Evolutionary conservation across 2,113 vertebrate genomes (phyloP), one percentile per base, ranked within the genome.

Genomic region (Nipponia nippon): DNA sequence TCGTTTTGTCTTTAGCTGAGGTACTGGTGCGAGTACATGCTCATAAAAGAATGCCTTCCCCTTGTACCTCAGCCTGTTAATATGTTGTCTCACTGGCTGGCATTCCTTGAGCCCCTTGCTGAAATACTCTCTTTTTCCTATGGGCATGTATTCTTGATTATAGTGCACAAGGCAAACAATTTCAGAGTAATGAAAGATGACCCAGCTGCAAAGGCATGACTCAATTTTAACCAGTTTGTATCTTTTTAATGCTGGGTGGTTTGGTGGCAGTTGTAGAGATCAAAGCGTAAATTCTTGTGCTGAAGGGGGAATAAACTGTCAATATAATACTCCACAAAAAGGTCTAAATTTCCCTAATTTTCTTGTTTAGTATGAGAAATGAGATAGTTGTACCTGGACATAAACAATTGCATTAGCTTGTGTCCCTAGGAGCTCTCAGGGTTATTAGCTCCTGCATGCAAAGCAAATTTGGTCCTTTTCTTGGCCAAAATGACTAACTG

Each of bases 1-100:
- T 89, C 2, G 2, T 82, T 77, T 69, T 47, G 26, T 44, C 42
- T 90, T 75, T 49, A 56, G 11, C 38, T 42, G 66, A 83, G 17
- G 16, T 83, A 36, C 19, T 86, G 25, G 19, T 70, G 30, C 0
- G 0, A 86, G 23, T 63, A 49, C 2, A 1, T 21, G 27, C 47
- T 62, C 40, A 13, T 10, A 89, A 52, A 72, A 69, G 10, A 69
- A 38, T 23, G 16, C 30, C 30, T 91, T 81, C 18, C 21, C 30
- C 13, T 61, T 50, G 25, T n/a, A 27, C 20, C 13, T 62, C 5
- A 12, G 16, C 44, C 14, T 81, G 16, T 52, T 82, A n/a, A 13
- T 71, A 16, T 12, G 17, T 14, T 91, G 14, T 82, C 55, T 85
- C 32, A n/a, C 27, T n/a, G 66, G 9, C 38, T 75, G 63, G 9